Percentiles rank a stretch among this genome's conserved stretches.
phyloP scores from a whole-genome alignment of 2,113 vertebrate species.

The Festucalex cinctus region DNA sequence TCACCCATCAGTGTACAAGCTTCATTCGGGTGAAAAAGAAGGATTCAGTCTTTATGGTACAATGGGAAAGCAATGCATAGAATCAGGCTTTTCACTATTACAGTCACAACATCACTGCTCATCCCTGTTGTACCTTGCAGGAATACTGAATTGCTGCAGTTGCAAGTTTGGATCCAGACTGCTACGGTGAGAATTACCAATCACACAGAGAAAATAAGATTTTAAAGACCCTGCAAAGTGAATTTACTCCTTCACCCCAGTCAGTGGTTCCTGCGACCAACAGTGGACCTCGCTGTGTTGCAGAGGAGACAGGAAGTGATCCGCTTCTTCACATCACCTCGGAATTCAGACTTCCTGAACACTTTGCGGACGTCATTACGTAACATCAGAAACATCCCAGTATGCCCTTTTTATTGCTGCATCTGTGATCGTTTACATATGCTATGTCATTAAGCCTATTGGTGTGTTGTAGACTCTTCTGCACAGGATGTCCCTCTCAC shows the following conservation, averaged over 20 bases:
- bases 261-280: constrained; percentile 89
- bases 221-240: neutral
- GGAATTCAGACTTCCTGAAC: constrained; percentile 79
- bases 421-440: constrained; percentile 2
- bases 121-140: constrained; percentile 38
- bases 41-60: constrained; percentile 93
- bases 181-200: constrained; percentile 59
- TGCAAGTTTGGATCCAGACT: constrained; percentile 73
- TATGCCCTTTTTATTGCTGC: constrained; percentile 39
- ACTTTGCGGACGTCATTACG: constrained; percentile 83
- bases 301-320: constrained; percentile 88
- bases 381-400: constrained; percentile 89
- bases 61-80: neutral
- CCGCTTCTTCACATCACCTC: constrained; percentile 84
- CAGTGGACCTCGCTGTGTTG: constrained; percentile 77
- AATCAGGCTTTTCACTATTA: neutral
- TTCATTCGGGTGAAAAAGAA: constrained; percentile 89
- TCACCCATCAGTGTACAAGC: constrained; percentile 95
- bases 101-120: neutral
- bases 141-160: constrained; percentile 71
- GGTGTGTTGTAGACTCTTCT: constrained; percentile 77
- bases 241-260: constrained; percentile 48
- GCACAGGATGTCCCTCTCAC: constrained; percentile 85
- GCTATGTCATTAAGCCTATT: neutral
- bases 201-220: neutral